Percentiles rank a stretch among this genome's conserved stretches.
phyloP scores from a whole-genome alignment of 2,888 invertebrate species.

The Drosophila sordidula region DNA sequence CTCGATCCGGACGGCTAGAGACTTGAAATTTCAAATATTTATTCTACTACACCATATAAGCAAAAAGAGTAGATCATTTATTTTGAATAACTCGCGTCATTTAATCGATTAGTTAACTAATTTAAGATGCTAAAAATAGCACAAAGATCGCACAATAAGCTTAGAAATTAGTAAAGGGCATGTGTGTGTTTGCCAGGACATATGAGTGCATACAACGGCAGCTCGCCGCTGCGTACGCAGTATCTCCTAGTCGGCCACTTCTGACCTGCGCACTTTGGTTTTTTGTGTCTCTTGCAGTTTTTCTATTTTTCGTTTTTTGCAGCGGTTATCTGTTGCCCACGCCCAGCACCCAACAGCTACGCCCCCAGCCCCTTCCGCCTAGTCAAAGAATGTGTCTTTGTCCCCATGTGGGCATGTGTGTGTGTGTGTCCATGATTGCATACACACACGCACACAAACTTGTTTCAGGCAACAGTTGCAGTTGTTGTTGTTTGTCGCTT shows the following conservation, averaged over 20 bases:
- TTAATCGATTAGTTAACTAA: too few species aligned
- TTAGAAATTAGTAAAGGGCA: too few species aligned
- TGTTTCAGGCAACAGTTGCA: neutral
- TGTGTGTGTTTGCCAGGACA: too few species aligned
- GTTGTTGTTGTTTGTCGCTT: neutral
- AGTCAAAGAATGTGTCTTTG: conserved; percentile 19
- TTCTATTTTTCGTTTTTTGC: conserved; percentile 32
- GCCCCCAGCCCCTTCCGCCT: neutral
- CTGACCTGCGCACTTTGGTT: neutral
- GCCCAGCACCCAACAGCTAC: neutral
- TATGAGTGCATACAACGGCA: too few species aligned
- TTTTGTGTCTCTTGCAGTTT: conserved; percentile 9
- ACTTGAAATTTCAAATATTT: too few species aligned
- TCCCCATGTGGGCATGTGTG: neutral
- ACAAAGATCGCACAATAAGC: too few species aligned
- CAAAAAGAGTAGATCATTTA: too few species aligned
- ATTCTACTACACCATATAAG: too few species aligned
- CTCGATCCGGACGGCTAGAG: too few species aligned
- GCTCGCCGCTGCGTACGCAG: neutral
- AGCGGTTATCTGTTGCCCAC: conserved; percentile 52
- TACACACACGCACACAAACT: neutral
- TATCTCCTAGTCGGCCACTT: neutral
- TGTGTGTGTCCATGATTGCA: neutral
- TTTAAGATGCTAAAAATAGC: too few species aligned
- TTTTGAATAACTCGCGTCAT: too few species aligned